Percentiles rank a stretch among this genome's conserved stretches.
These are phyloP conservation scores for Leptosomus discolor DNA, from an alignment of 2,113 vertebrate species.

Conservation along the genomic window DNA sequence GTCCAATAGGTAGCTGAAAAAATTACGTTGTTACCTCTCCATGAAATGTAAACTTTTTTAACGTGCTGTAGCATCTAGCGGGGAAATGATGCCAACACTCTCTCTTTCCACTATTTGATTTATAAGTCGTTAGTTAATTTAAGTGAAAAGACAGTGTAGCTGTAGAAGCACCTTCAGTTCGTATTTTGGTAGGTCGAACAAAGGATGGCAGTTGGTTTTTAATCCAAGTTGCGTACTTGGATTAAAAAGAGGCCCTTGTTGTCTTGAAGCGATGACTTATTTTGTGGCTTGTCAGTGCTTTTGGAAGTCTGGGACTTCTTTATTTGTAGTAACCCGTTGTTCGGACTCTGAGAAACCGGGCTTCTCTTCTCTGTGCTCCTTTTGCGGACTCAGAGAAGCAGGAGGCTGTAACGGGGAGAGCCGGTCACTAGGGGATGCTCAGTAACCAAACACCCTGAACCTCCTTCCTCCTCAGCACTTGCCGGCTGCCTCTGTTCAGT, in stretches of 20 bases:
- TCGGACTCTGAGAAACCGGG: not conserved
- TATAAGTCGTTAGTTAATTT: not conserved
- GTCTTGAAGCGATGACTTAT: not conserved
- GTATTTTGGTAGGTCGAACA: not conserved
- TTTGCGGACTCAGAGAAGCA: not conserved
- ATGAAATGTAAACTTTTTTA: not conserved
- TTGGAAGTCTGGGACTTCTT: not conserved
- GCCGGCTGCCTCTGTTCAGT: not conserved
- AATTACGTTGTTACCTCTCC: not conserved
- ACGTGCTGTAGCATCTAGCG: not conserved
- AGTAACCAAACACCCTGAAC: not conserved
- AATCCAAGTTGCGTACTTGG: not conserved
- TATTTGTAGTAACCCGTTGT: not conserved
- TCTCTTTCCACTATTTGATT: not conserved
- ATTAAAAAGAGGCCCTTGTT: not conserved
- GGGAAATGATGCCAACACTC: not conserved
- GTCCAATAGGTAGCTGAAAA: not conserved
- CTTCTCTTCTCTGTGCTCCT: not conserved
- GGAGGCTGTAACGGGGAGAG: not conserved
- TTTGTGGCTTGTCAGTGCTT: not conserved
- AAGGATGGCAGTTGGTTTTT: not conserved
- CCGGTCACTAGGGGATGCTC: conserved; percentile 59
- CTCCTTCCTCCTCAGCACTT: not conserved
- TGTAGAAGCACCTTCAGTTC: not conserved
- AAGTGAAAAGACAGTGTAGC: not conserved